These are phyloP conservation scores for Eublepharis macularius DNA, from an alignment of 2,113 vertebrate species.

Conservation along the genomic window DNA sequence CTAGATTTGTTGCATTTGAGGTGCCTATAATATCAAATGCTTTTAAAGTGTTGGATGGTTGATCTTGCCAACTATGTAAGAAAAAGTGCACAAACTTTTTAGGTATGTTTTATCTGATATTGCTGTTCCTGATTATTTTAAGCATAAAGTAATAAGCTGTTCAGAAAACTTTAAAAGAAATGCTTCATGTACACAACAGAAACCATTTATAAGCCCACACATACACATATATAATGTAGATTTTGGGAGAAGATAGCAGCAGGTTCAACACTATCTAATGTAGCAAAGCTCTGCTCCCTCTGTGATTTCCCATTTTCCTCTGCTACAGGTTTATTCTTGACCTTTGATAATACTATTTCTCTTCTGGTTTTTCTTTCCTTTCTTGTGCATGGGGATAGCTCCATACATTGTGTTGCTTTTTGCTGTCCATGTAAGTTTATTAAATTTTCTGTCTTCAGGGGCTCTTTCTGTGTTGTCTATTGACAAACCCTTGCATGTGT, in stretches of 20 bases:
- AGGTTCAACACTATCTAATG: not conserved
- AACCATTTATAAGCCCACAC: not conserved
- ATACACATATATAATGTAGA: not conserved
- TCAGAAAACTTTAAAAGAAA: not conserved
- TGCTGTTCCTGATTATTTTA: not conserved
- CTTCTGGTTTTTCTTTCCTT: too few relatives aligned
- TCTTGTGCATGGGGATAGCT: too few relatives aligned
- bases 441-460: too few relatives aligned
- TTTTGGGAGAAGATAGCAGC: not conserved
- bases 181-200: not conserved
- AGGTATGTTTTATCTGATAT: not conserved
- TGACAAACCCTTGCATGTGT: too few relatives aligned
- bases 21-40: not conserved
- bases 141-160: not conserved
- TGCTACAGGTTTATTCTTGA: not conserved
- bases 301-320: not conserved
- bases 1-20: not conserved
- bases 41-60: not conserved
- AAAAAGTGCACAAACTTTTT: not conserved
- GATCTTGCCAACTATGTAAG: not conserved
- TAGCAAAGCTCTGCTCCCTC: not conserved
- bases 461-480: too few relatives aligned
- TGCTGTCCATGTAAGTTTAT: too few relatives aligned
- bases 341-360: not conserved
- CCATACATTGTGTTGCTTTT: too few relatives aligned